Percentiles rank a stretch among this genome's conserved stretches.
phyloP scores from a whole-genome alignment of 1,140 invertebrate genomes.

The Adelges cooleyi region DNA sequence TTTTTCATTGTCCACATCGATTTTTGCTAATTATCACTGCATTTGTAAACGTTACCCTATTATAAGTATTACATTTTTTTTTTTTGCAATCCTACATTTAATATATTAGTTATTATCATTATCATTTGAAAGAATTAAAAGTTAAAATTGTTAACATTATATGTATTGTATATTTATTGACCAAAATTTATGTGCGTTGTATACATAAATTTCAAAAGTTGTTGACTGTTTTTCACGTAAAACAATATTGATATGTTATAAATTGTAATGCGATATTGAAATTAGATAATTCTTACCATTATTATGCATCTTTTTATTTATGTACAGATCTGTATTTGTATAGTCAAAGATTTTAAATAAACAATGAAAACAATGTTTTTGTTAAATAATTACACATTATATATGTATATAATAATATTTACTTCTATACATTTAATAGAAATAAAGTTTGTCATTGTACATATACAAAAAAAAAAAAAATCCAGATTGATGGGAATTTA shows the following conservation, averaged over 20 bases:
- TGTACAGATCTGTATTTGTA: slow-evolving; percentile 16
- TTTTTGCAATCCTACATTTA: slow-evolving; percentile 4
- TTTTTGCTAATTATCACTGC: too few species aligned
- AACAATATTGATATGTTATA: slow-evolving; percentile 17
- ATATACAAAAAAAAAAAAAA: not conserved
- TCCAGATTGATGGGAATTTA: too few species aligned
- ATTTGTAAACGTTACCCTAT: slow-evolving; percentile 5
- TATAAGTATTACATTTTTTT: not conserved
- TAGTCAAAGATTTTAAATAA: slow-evolving; percentile 4
- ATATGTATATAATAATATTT: too few species aligned
- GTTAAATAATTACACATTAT: not conserved
- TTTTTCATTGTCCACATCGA: too few species aligned
- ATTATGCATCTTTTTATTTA: not conserved
- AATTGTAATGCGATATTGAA: not conserved
- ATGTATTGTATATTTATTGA: slow-evolving; percentile 20
- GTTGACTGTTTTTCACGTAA: slow-evolving; percentile 13
- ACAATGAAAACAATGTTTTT: not conserved
- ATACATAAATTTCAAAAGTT: slow-evolving; percentile 22
- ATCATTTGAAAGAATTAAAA: not conserved
- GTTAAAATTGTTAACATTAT: slow-evolving; percentile 13
- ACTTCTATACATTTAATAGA: too few species aligned
- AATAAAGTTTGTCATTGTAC: not conserved
- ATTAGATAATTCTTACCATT: slow-evolving; percentile 19
- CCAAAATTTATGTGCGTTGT: slow-evolving; percentile 16
- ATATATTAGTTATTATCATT: slow-evolving; percentile 4